Evolutionary conservation across 2,797 vertebrate genomes (phyloP).

Genomic region (Myiotriccus ornatus): DNA sequence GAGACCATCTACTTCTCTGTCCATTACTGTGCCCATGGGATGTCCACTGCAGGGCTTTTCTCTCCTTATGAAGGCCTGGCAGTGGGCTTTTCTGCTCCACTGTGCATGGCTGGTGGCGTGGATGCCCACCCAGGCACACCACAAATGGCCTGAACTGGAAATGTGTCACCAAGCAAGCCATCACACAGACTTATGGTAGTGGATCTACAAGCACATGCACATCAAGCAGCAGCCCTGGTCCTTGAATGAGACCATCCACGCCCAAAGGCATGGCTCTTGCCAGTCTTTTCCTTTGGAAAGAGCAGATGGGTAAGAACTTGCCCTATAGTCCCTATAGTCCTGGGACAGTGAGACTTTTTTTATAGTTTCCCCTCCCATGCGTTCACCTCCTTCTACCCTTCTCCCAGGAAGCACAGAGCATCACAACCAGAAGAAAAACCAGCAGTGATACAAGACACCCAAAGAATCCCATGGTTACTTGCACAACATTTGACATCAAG

Average conservation of each 20-base stretch:
- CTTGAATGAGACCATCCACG: neutral
- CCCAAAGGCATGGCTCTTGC: neutral
- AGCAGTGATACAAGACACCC: neutral
- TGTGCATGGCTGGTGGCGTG: too few relatives aligned
- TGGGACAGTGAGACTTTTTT: neutral
- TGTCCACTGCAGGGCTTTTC: neutral
- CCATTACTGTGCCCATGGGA: neutral
- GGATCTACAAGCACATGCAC: neutral
- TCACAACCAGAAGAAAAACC: neutral
- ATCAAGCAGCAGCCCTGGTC: neutral
- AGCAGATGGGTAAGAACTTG: neutral
- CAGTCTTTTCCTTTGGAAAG: neutral
- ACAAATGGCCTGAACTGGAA: neutral
- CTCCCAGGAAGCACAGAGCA: neutral
- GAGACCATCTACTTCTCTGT: neutral
- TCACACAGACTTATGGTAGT: neutral
- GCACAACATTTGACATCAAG: neutral
- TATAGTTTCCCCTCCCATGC: neutral
- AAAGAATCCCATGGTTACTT: neutral
- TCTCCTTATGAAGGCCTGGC: neutral
- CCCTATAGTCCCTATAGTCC: too few relatives aligned
- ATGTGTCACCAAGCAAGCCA: neutral
- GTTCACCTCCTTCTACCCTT: neutral
- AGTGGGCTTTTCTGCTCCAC: neutral
- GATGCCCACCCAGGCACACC: neutral